phyloP scores from a whole-genome alignment of 2,113 vertebrate species.

The Oenanthe melanoleuca region DNA sequence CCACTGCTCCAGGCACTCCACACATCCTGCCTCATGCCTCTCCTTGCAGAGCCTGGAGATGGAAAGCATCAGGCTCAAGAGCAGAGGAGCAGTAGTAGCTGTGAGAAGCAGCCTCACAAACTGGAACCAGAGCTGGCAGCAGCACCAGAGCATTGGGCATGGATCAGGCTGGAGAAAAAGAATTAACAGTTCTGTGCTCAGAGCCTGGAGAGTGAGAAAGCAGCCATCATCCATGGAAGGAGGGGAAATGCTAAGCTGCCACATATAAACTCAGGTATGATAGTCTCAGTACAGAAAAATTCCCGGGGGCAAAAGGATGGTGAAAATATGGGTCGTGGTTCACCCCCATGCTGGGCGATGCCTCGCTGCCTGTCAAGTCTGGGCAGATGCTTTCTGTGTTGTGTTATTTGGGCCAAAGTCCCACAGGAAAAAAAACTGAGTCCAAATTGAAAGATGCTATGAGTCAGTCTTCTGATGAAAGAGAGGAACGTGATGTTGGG shows the following conservation, averaged over 20 bases:
- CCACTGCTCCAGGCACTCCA: not conserved
- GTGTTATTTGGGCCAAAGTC: slow-evolving; percentile 15
- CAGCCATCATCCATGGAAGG: not conserved
- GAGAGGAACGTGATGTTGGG: not conserved
- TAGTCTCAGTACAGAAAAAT: not conserved
- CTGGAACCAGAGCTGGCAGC: not conserved
- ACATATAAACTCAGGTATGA: not conserved
- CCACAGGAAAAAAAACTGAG: not conserved
- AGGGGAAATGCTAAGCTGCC: not conserved
- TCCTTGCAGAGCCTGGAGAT: not conserved
- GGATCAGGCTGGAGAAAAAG: not conserved
- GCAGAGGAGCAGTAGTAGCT: not conserved
- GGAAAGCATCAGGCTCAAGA: not conserved
- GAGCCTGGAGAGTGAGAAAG: not conserved
- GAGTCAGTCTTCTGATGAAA: slow-evolving; percentile 56
- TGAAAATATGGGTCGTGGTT: not conserved
- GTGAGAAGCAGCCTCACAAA: not conserved
- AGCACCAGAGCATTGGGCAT: rapidly evolving
- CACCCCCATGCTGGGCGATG: not conserved
- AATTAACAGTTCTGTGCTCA: not conserved
- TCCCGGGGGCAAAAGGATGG: not conserved
- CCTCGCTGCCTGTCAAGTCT: not conserved
- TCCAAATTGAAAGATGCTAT: slow-evolving; percentile 7
- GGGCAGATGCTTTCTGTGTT: not conserved
- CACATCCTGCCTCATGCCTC: not conserved